Conservation (phyloP, 2,797 vertebrate species). For the Phoxinus dragarum region DNA sequence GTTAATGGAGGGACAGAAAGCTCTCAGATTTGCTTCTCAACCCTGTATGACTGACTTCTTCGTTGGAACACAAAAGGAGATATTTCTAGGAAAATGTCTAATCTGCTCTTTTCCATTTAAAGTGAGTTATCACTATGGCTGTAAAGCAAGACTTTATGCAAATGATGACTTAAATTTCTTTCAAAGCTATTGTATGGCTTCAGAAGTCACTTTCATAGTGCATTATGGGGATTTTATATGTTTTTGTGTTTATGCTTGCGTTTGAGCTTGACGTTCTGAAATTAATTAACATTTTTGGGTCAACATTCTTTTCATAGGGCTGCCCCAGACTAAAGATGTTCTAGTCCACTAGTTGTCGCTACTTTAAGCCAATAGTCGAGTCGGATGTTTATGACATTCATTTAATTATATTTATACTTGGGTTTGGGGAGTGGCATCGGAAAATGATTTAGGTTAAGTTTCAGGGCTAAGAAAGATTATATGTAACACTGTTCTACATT, state of each 20-base stretch:
- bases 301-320: not conserved
- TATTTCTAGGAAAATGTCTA: not conserved
- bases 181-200: constrained; percentile 1
- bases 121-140: not conserved
- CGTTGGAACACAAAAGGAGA: not conserved
- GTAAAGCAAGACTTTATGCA: not conserved
- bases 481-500: too few species aligned
- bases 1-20: too few species aligned
- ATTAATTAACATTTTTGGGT: not conserved
- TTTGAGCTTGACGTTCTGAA: not conserved
- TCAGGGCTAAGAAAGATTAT: too few species aligned
- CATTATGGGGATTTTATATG: not conserved
- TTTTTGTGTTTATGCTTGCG: not conserved
- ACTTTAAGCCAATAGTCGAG: too few species aligned
- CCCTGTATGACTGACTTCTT: not conserved
- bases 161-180: not conserved
- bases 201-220: not conserved
- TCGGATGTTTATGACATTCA: too few species aligned
- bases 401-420: too few species aligned
- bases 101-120: constrained; percentile 6
- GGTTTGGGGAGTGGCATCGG: too few species aligned
- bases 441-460: too few species aligned
- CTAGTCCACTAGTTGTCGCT: too few species aligned
- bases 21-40: too few species aligned
- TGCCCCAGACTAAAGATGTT: too few species aligned